Base-by-base conservation (phyloP, 1,140 invertebrate species). In the Cotesia typhae region DNA sequence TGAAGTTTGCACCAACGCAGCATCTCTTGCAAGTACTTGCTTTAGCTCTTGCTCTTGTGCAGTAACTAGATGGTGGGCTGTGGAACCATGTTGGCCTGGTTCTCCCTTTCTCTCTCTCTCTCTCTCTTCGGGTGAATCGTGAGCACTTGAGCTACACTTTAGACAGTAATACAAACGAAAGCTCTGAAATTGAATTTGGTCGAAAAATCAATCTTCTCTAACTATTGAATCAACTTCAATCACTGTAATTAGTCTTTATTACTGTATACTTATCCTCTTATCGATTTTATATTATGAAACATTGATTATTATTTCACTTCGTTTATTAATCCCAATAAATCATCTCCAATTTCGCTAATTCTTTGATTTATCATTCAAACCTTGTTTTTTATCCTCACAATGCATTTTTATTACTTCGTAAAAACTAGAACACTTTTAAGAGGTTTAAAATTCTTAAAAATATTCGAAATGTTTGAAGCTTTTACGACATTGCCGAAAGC, bases 111-210 rank as follows among this genome's bases (percentile, higher is more conserved):
- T 59, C 14, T 59, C 20, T 20, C 14, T 20, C 2, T 28, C 57
- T 59, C 14, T 59, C 20, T 20, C 17, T 28, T 10, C 57, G 57
- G n/a, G 41, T 47, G 10, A 47, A 47, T 47, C 41, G 41, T 47
- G 41, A 47, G 57, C 57, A 59, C 57, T 59, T 59, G 57, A 9
- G 57, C 20, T 59, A 59, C 57, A 59, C 57, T 59, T 59, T 59
- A 59, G 57, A 28, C 41, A 20, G 14, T 59, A 59, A 59, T 59
- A 59, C 7, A 59, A 28, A 59, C 57, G 57, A 59, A 59, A 59
- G 20, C 57, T 20, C 14, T 20, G 17, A 20, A 59, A 20, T 10
- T 59, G 57, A 59, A 59, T 59, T 59, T 59, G 41, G 57, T 59
- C 57, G 57, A 59, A 59, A 59, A 59, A 59, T 59, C 57, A 59